Conservation (phyloP, 2,113 vertebrate species). For the Erinaceus europaeus region DNA sequence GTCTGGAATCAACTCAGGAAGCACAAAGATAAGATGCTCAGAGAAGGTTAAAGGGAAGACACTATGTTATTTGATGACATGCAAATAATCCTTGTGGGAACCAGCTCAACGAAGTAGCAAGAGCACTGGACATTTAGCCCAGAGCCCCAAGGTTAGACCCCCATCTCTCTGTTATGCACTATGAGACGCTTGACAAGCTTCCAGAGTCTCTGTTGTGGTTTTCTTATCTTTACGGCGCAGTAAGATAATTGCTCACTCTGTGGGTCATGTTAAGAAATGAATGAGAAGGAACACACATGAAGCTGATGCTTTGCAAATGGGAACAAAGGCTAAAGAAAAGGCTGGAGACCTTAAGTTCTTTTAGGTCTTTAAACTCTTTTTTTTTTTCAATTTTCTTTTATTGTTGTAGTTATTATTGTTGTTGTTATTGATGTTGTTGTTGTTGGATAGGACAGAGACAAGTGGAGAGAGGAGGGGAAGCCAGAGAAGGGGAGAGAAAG, state of each 20-base stretch:
- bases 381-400: too few relatives aligned
- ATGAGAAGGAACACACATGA: too few relatives aligned
- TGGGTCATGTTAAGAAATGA: too few relatives aligned
- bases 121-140: neutral
- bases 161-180: fast-evolving
- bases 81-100: neutral
- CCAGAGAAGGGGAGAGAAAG: too few relatives aligned
- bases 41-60: neutral
- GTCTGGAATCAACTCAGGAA: neutral
- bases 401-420: too few relatives aligned
- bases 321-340: neutral
- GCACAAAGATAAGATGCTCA: neutral
- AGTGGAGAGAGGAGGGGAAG: too few relatives aligned
- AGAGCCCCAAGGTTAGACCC: neutral
- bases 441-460: too few relatives aligned
- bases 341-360: too few relatives aligned
- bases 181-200: too few relatives aligned
- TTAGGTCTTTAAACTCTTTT: too few relatives aligned
- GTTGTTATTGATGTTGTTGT: too few relatives aligned
- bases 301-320: neutral
- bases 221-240: neutral
- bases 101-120: neutral
- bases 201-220: neutral
- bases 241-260: too few relatives aligned
- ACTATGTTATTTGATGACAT: neutral